A percentile compares a stretch with the other conserved stretches of the same genome.
Evolutionary conservation across 2,113 vertebrate species (phyloP).

Genomic region (Rattus rattus): DNA sequence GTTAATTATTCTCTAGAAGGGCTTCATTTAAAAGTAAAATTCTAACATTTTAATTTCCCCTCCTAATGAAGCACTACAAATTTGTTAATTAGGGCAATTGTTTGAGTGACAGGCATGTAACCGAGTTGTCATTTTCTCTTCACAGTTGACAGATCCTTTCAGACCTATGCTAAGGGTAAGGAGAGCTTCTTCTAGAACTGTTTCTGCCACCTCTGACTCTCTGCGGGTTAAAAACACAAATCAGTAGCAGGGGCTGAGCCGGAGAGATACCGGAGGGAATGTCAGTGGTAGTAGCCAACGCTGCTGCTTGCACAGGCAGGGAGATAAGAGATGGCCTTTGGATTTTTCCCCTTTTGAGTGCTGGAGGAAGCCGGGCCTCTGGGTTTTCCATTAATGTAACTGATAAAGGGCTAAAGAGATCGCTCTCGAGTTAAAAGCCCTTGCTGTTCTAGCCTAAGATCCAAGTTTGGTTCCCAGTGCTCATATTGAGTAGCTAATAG

Average conservation of each 20-base stretch:
- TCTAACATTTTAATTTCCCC: constrained; percentile 90
- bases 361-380: background rate
- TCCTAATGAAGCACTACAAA: constrained; percentile 90
- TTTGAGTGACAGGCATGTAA: constrained; percentile 93
- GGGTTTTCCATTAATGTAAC: background rate
- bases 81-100: constrained; percentile 91
- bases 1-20: constrained; percentile 90
- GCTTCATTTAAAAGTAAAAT: constrained; percentile 93
- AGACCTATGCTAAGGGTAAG: constrained; percentile 99
- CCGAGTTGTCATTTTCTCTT: constrained; percentile 90
- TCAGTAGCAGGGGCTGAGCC: constrained; percentile 72
- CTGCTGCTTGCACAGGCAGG: background rate
- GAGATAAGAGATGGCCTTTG: background rate
- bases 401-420: background rate
- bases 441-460: background rate
- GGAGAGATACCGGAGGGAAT: background rate
- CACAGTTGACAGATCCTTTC: constrained; percentile 98
- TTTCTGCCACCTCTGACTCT: constrained; percentile 78
- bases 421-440: background rate
- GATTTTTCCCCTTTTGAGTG: background rate
- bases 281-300: background rate
- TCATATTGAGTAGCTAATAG: background rate
- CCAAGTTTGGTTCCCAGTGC: background rate
- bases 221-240: constrained; percentile 73
- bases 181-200: constrained; percentile 81